Percentiles rank a stretch among this genome's conserved stretches.
These are phyloP conservation scores for Dendrophyllia cribrosa DNA, from an alignment of 64 coral and sea anemone genomes.

Conservation along the genomic window DNA sequence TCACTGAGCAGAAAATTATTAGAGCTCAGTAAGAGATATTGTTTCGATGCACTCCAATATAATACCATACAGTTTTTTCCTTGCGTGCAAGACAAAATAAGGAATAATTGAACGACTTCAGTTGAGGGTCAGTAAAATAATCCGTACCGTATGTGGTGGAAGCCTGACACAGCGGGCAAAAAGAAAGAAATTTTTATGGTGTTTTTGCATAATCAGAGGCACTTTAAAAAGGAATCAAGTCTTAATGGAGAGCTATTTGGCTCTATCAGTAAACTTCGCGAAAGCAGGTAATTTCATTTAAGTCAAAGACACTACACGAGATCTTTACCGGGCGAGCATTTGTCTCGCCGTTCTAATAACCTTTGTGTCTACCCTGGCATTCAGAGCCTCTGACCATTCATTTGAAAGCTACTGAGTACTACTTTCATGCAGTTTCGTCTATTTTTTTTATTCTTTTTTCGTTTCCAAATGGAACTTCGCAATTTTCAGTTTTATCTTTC, in stretches of 20 bases:
- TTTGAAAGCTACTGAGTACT: too few species aligned
- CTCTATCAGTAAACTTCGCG: not conserved
- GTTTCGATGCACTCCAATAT: not conserved
- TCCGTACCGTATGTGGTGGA: not conserved
- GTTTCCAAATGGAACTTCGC: too few species aligned
- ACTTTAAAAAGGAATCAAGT: conserved; percentile 27
- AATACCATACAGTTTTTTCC: too few species aligned
- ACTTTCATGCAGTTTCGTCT: too few species aligned
- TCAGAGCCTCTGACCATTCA: too few species aligned
- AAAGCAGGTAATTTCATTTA: not conserved
- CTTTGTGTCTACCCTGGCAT: not conserved
- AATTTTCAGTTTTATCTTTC: too few species aligned
- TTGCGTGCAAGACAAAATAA: conserved; percentile 2
- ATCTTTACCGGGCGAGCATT: too few species aligned
- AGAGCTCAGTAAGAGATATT: too few species aligned
- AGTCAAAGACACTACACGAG: not conserved
- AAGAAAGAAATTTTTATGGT: not conserved
- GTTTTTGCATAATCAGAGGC: not conserved
- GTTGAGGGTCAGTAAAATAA: too few species aligned
- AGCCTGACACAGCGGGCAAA: not conserved
- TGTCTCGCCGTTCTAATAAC: not conserved
- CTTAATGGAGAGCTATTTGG: conserved; percentile 36
- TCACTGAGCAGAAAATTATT: too few species aligned
- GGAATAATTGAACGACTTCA: not conserved
- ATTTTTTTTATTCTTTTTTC: too few species aligned